Evolutionary conservation across 2,113 vertebrate genomes (phyloP).

Genomic region (Burhinus bistriatus): DNA sequence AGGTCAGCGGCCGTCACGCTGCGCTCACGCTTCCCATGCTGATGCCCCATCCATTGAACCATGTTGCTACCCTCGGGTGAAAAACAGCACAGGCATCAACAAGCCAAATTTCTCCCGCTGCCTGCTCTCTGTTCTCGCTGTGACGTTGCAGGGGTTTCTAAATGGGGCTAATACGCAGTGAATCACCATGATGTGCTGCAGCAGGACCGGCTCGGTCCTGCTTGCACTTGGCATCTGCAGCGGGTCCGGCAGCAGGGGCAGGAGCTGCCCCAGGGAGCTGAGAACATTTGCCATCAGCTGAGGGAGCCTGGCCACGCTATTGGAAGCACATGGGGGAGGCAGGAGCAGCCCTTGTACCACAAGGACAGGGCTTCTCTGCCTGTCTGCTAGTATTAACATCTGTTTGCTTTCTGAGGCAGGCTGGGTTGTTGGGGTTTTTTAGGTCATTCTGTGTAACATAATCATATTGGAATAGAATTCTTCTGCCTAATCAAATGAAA

Average conservation of each 20-base stretch:
- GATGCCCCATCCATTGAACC: not conserved
- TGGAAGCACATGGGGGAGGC: not conserved
- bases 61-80: not conserved
- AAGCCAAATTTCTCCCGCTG: not conserved
- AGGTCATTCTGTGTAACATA: slow-evolving; percentile 65
- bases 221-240: not conserved
- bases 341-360: not conserved
- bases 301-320: not conserved
- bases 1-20: not conserved
- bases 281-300: not conserved
- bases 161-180: not conserved
- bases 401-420: slow-evolving; percentile 10
- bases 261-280: not conserved
- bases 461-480: slow-evolving; percentile 73
- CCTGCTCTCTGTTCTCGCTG: not conserved
- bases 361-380: not conserved
- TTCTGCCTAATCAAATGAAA: slow-evolving; percentile 74
- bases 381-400: not conserved
- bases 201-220: not conserved
- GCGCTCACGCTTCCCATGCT: fast-evolving
- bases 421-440: not conserved
- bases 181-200: not conserved
- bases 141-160: not conserved
- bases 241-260: not conserved
- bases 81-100: not conserved